Percentiles rank a stretch among this genome's conserved stretches.
These are phyloP conservation scores for Alosa alosa DNA, from an alignment of 2,113 vertebrate species.

Conservation along the genomic window DNA sequence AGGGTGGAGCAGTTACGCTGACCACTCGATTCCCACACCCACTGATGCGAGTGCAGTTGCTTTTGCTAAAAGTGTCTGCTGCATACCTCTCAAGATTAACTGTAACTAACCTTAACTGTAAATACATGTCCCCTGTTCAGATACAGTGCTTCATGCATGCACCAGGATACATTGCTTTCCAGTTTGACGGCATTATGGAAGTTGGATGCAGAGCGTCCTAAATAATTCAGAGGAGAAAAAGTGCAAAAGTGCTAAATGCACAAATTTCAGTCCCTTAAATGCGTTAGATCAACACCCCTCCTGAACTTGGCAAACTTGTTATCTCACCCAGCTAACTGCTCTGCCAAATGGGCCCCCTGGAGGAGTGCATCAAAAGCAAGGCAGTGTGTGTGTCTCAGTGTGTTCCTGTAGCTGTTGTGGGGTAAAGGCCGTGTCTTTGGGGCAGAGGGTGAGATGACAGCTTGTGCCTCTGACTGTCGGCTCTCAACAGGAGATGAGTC, in stretches of 20 bases:
- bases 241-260: not conserved
- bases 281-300: not conserved
- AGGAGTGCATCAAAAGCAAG: not conserved
- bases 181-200: not conserved
- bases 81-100: too few species aligned
- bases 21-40: too few species aligned
- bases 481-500: not conserved
- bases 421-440: not conserved
- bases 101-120: not conserved
- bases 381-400: not conserved
- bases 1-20: too few species aligned
- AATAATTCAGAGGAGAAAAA: not conserved
- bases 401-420: not conserved
- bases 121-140: not conserved
- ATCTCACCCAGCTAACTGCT: not conserved
- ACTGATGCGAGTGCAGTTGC: too few species aligned
- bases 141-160: not conserved
- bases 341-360: not conserved
- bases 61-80: too few species aligned
- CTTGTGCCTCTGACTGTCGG: not conserved
- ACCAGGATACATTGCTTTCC: not conserved
- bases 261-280: not conserved
- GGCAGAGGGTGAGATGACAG: not conserved
- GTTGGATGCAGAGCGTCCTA: not conserved
- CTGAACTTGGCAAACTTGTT: not conserved